Evolutionary conservation across 2,888 invertebrate species (phyloP).

Genomic region (Dicycla oo): DNA sequence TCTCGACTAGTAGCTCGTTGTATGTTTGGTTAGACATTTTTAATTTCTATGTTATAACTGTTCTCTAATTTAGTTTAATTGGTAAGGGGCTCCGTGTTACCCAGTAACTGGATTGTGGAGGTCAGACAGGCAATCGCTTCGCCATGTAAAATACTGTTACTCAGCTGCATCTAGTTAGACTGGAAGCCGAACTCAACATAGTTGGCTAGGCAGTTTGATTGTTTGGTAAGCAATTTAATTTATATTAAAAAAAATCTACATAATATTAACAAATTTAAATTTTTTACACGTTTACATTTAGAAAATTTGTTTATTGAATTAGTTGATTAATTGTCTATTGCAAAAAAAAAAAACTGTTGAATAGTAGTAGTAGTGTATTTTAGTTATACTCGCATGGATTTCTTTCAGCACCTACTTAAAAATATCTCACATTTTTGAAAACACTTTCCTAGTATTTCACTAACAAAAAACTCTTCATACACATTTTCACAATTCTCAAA

Average conservation of each 20-base stretch:
- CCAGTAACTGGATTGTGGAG: not conserved
- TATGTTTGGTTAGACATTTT: constrained; percentile 94
- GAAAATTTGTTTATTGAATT: not conserved
- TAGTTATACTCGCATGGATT: constrained; percentile 21
- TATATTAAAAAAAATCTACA: not conserved
- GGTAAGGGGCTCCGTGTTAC: not conserved
- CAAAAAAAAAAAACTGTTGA: not conserved
- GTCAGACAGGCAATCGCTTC: not conserved
- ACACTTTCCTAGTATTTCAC: not conserved
- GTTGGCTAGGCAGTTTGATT: not conserved
- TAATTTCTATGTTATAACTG: not conserved
- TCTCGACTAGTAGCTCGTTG: constrained; percentile 92
- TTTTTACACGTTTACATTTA: not conserved
- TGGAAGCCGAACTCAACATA: not conserved
- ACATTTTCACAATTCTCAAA: constrained; percentile 4
- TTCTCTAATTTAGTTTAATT: not conserved
- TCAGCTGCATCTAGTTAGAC: not conserved
- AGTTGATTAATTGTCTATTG: not conserved
- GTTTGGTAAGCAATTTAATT: not conserved
- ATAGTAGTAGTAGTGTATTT: not conserved
- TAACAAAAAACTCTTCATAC: not conserved
- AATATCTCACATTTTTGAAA: not conserved
- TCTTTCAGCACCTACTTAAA: not conserved
- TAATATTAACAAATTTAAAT: too few relatives aligned
- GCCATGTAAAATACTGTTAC: not conserved